Base-by-base conservation (phyloP, 1,140 invertebrate genomes). In the Frieseomelitta varia region DNA sequence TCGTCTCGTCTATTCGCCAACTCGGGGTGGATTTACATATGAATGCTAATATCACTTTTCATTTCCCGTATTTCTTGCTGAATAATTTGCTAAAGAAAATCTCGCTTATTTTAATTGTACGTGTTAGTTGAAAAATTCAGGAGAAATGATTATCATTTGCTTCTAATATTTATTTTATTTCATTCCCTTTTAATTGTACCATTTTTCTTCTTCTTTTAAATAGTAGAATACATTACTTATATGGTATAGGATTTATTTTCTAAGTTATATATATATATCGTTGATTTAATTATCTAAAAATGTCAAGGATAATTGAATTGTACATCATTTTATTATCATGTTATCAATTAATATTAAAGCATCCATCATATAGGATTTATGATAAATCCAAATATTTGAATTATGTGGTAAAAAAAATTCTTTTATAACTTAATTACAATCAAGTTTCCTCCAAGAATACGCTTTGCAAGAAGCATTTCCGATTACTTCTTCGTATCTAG, bases 1-100 rank as follows among this genome's bases (percentile, higher is more conserved):
- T 69, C 47, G 21, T 39, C 53, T 58, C n/a, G 39, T 14, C 21
- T 69, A 30, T 58, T 51, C 14, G 55, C 34, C 51, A 51, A 53
- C 27, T 65, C 63, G 55, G 67, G 81, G 81, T 83, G 65, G 75
- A 78, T 69, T 34, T 69, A n/a, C 39, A 69, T 24, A 34, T 15
- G 19, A 77, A 67, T 39, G 17, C 1, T 39, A 56, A 75, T 78
- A 67, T 67, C 27, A 47, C 4, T 24, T 53, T 67, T 34, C 39
- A 27, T 39, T 55, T 69, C 15, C 19, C 4, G 4, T 34, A 24
- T 56, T 55, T 1, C 24, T 65, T 63, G 17, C 39, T 73, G 21
- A 73, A 47, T 27, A 30, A 24, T 67, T 34, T 53, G 11, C 14
- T 27, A 55, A 55, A 55, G 17, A 47, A 30, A 65, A 65, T 65